A percentile compares a stretch with the other conserved stretches of the same genome.
phyloP scores from a whole-genome alignment of 2,113 vertebrate species.

The Nothoprocta perdicaria region DNA sequence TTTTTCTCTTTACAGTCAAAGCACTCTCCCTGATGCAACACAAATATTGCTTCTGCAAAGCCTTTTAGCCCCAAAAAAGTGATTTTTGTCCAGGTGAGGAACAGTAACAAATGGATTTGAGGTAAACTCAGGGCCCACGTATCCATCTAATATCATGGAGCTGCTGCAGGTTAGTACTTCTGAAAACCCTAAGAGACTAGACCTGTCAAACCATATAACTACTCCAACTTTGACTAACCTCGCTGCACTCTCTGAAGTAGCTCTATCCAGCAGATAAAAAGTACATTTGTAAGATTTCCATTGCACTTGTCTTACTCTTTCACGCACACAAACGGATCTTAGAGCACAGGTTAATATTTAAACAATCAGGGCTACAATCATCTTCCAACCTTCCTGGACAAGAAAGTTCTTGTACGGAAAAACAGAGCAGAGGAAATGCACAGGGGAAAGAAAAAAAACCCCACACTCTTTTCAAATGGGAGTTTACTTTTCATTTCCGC shows the following conservation, averaged over 20 bases:
- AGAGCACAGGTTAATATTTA: constrained; percentile 56
- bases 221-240: constrained; percentile 33
- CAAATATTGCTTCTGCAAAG: constrained; percentile 24
- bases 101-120: constrained; percentile 39
- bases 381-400: background rate
- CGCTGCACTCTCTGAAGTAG: background rate
- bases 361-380: constrained; percentile 34
- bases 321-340: background rate
- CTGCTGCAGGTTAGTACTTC: constrained; percentile 52
- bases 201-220: constrained; percentile 52
- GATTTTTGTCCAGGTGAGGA: constrained; percentile 14
- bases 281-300: constrained; percentile 38
- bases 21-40: background rate
- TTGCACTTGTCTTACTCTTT: constrained; percentile 17
- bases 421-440: background rate
- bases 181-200: constrained; percentile 46
- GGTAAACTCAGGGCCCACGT: constrained; percentile 18
- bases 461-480: background rate
- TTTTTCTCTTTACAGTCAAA: background rate
- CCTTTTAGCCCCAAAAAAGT: constrained; percentile 30
- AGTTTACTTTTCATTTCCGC: constrained; percentile 37
- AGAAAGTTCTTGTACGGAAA: background rate
- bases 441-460: background rate
- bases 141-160: constrained; percentile 12
- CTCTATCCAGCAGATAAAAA: background rate